Evolutionary conservation across 2,888 invertebrate species (phyloP).

Genomic region (Chrysina gloriosa): DNA sequence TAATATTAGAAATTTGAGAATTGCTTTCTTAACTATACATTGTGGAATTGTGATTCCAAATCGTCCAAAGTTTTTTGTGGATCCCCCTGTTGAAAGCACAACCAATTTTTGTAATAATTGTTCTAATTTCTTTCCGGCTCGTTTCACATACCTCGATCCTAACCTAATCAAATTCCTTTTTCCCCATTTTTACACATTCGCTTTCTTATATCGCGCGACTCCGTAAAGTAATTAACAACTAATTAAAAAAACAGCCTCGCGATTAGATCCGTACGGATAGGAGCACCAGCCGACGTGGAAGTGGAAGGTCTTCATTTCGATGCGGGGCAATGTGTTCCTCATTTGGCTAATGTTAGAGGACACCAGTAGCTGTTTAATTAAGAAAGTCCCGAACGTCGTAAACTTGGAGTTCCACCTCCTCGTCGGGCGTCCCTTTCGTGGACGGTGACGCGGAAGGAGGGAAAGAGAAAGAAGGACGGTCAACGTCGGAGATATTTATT

Average conservation of each 20-base stretch:
- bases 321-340: conserved; percentile 34
- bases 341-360: conserved; percentile 32
- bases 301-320: conserved; percentile 28
- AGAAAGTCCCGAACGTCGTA: conserved; percentile 34
- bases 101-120: no score
- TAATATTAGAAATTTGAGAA: no score
- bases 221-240: conserved; percentile 27
- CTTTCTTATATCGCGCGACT: no score
- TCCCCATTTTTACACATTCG: no score
- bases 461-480: neutral
- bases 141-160: no score
- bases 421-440: neutral
- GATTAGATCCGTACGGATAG: conserved; percentile 1
- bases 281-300: neutral
- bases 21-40: no score
- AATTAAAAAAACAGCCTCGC: conserved; percentile 16
- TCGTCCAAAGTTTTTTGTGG: no score
- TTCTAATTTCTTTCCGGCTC: no score
- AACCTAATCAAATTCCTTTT: no score
- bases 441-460: neutral
- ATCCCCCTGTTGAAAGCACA: no score
- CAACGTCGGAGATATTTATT: conserved; percentile 5
- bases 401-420: conserved; percentile 9
- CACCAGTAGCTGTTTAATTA: conserved; percentile 37
- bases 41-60: no score